phyloP scores from a whole-genome alignment of 1,140 invertebrate genomes.

The Trachymyrmex cornetzi region DNA sequence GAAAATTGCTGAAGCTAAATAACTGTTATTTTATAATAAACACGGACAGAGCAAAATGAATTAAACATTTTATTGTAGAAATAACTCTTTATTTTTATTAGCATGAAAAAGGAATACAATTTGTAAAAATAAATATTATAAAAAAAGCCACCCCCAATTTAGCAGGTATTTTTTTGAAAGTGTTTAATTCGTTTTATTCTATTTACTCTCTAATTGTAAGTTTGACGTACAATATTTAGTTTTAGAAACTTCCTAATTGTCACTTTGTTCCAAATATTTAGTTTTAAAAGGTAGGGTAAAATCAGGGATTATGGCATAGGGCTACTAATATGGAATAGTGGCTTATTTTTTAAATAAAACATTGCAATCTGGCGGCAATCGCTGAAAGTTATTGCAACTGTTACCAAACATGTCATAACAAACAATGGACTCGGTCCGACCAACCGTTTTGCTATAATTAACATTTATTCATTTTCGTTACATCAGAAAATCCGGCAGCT shows the following conservation, averaged over 20 bases:
- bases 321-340: too few relatives aligned
- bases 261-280: background rate
- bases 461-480: too few relatives aligned
- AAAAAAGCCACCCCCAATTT: background rate
- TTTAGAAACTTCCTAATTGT: background rate
- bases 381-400: too few relatives aligned
- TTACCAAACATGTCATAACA: too few relatives aligned
- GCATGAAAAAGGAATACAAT: background rate
- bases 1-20: background rate
- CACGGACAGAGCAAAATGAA: background rate
- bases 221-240: background rate
- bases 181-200: background rate
- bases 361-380: too few relatives aligned
- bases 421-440: too few relatives aligned
- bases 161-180: background rate
- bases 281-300: conserved; percentile 5
- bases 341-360: too few relatives aligned
- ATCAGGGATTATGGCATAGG: too few relatives aligned
- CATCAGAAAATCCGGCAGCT: too few relatives aligned
- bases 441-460: too few relatives aligned
- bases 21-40: background rate
- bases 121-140: background rate
- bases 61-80: background rate
- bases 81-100: background rate
- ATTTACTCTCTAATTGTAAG: background rate